These are phyloP conservation scores for Leucoptera coffeella DNA, from an alignment of 2,888 invertebrate genomes.

Conservation along the genomic window DNA sequence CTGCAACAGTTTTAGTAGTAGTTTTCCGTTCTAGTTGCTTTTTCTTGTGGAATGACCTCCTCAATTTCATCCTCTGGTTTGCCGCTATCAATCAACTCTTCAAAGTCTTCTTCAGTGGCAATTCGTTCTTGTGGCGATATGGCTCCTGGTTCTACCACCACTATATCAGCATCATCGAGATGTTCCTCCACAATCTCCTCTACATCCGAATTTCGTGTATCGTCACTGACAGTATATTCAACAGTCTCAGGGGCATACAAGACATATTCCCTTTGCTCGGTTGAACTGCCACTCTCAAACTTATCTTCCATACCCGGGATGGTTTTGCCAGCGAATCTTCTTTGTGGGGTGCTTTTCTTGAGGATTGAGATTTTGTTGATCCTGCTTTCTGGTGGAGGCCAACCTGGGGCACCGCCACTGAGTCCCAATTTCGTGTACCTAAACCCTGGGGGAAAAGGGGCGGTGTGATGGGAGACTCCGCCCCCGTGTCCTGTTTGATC, in stretches of 20 bases:
- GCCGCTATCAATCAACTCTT: conserved; percentile 59
- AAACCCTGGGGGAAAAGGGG: conserved; percentile 55
- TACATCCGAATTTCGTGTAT: conserved; percentile 40
- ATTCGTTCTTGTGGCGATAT: conserved; percentile 60
- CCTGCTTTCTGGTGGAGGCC: conserved; percentile 40
- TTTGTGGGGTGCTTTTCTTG: conserved; percentile 56
- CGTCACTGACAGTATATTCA: conserved; percentile 50
- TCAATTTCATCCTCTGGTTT: conserved; percentile 46
- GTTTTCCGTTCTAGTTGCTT: conserved; percentile 45
- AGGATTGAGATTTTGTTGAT: conserved; percentile 54
- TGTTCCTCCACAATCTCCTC: conserved; percentile 22
- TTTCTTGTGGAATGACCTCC: conserved; percentile 16
- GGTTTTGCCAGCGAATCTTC: conserved; percentile 27
- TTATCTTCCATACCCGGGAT: too few relatives aligned
- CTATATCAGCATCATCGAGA: conserved; percentile 56
- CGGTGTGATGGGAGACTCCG: conserved; percentile 44
- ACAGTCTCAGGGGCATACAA: conserved; percentile 58
- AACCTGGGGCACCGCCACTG: conserved; percentile 62
- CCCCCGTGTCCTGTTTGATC: conserved; percentile 31
- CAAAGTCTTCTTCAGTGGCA: conserved; percentile 61
- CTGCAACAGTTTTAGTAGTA: conserved; percentile 48
- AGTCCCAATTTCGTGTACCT: conserved; percentile 58
- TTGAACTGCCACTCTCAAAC: conserved; percentile 16
- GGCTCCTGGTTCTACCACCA: conserved; percentile 53
- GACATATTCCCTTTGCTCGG: conserved; percentile 58